Percentiles rank a stretch among this genome's conserved stretches.
These are phyloP conservation scores for Dendroctonus valens DNA, from an alignment of 1,140 invertebrate genomes.

Conservation along the genomic window DNA sequence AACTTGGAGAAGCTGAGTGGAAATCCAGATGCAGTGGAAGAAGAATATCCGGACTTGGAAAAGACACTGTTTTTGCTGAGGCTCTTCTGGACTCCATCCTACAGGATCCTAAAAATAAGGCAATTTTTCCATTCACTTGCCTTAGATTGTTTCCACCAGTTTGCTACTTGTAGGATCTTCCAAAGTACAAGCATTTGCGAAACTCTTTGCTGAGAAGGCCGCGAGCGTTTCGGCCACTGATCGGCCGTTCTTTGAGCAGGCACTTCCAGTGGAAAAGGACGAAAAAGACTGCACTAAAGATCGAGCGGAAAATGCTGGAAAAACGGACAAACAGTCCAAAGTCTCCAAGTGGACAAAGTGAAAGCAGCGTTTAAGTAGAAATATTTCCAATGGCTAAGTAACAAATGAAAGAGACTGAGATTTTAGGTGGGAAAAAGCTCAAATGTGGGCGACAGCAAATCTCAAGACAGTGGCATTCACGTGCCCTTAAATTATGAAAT, in stretches of 20 bases:
- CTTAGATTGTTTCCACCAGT: no score
- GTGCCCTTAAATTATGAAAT: constrained; percentile 47
- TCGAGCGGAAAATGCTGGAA: constrained; percentile 44
- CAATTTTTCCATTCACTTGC: not conserved
- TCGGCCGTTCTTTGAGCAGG: constrained; percentile 29
- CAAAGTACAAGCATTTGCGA: constrained; percentile 22
- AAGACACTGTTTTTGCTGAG: constrained; percentile 58
- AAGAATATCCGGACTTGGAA: constrained; percentile 55
- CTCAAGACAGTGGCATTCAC: constrained; percentile 50
- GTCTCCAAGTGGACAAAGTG: constrained; percentile 79
- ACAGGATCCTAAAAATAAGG: constrained; percentile 41
- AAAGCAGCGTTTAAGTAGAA: constrained; percentile 67
- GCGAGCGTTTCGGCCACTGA: constrained; percentile 37
- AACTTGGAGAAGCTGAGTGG: constrained; percentile 61
- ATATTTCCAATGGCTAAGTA: not conserved
- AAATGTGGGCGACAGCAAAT: constrained; percentile 41
- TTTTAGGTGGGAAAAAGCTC: constrained; percentile 23
- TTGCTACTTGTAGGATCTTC: constrained; percentile 12
- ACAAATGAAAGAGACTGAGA: not conserved
- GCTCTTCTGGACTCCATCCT: constrained; percentile 58
- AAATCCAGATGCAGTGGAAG: constrained; percentile 48
- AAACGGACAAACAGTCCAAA: constrained; percentile 51
- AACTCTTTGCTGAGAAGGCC: constrained; percentile 36
- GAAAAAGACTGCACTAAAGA: no score
- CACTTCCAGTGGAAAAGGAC: not conserved